These are phyloP conservation scores for Geotrupes spiniger DNA, from an alignment of 2,888 invertebrate species.

Conservation along the genomic window DNA sequence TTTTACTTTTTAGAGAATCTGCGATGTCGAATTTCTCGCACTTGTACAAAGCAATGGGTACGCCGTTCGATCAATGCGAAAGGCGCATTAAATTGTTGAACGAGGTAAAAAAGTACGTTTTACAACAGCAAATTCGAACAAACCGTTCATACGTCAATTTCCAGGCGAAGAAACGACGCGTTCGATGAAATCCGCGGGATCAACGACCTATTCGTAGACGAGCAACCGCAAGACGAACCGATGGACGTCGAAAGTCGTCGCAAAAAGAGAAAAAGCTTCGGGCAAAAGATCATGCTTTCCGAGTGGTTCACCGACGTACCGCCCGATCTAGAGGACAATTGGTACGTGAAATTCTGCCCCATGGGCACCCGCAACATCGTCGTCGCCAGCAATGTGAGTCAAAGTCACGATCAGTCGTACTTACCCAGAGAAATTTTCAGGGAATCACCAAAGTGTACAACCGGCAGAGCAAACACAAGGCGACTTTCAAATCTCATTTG, in stretches of 20 bases:
- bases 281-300: slow-evolving; percentile 76
- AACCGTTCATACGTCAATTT: slow-evolving; percentile 9
- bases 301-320: slow-evolving; percentile 94
- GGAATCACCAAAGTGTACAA: slow-evolving; percentile 17
- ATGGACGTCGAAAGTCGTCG: slow-evolving; percentile 39
- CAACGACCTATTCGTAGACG: slow-evolving; percentile 47
- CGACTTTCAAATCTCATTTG: slow-evolving; percentile 61
- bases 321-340: slow-evolving; percentile 65
- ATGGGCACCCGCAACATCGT: slow-evolving; percentile 80
- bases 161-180: slow-evolving; percentile 52
- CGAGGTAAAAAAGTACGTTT: slow-evolving; percentile 57
- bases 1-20: too few species aligned
- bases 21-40: slow-evolving; percentile 10
- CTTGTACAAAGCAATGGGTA: slow-evolving; percentile 23
- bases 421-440: too few species aligned
- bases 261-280: slow-evolving; percentile 37
- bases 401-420: too few species aligned
- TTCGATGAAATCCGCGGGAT: slow-evolving; percentile 57
- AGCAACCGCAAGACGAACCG: slow-evolving; percentile 31
- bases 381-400: slow-evolving; percentile 63
- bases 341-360: slow-evolving; percentile 79
- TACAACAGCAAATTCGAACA: slow-evolving; percentile 11
- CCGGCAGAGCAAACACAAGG: slow-evolving; percentile 33
- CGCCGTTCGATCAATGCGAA: slow-evolving; percentile 37
- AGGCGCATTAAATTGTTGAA: slow-evolving; percentile 56